Conservation (phyloP, 2,797 vertebrate species). For the Pseudochaenichthys georgianus region DNA sequence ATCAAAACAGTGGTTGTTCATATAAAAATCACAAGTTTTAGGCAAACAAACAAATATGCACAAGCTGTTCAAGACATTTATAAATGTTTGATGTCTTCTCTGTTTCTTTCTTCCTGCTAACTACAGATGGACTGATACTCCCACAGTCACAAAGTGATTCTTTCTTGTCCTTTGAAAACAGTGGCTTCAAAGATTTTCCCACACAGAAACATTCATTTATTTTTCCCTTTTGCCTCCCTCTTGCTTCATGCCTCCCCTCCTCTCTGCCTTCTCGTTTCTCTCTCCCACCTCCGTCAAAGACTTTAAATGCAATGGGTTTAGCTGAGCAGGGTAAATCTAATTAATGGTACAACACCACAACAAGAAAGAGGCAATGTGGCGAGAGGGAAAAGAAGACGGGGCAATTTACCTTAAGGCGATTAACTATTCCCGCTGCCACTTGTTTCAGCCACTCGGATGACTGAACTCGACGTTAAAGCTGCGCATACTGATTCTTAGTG, state of each 20-base stretch:
- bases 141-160: constrained; percentile 36
- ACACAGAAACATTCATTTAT: constrained; percentile 34
- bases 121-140: constrained; percentile 25
- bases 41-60: not conserved
- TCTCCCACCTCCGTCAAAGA: constrained; percentile 60
- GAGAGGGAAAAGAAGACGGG: constrained; percentile 52
- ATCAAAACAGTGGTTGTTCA: not conserved
- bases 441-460: constrained; percentile 56
- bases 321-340: constrained; percentile 79
- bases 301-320: constrained; percentile 75
- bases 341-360: constrained; percentile 79
- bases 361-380: constrained; percentile 69
- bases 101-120: constrained; percentile 12
- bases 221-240: constrained; percentile 24
- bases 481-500: constrained; percentile 40
- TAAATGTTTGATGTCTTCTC: constrained; percentile 15
- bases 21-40: not conserved
- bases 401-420: constrained; percentile 75
- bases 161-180: constrained; percentile 40
- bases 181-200: constrained; percentile 52
- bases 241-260: constrained; percentile 13
- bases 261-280: constrained; percentile 23
- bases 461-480: constrained; percentile 40
- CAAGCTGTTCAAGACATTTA: not conserved
- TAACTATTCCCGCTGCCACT: constrained; percentile 60